Conservation (phyloP, 2,113 vertebrate genomes). For the Thunnus maccoyii region DNA sequence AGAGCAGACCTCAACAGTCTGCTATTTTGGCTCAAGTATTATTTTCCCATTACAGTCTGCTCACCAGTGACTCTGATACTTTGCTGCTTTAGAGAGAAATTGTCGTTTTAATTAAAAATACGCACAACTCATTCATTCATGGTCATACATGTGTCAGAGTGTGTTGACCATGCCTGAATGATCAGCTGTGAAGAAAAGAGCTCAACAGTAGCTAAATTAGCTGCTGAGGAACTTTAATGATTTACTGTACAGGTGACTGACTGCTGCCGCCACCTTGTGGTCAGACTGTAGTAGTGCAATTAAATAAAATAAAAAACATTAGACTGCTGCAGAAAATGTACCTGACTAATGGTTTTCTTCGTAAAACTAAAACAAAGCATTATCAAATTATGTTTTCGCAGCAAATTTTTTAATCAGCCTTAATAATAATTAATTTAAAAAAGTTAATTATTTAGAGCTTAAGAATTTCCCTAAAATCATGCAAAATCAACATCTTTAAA, state of each 20-base stretch:
- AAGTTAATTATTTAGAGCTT: too few species aligned
- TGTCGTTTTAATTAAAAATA: not conserved
- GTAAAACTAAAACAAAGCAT: too few species aligned
- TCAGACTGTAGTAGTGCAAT: not conserved
- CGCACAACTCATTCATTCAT: not conserved
- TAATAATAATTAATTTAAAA: too few species aligned
- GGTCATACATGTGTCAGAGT: too few species aligned
- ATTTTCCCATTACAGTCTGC: not conserved
- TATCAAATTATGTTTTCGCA: too few species aligned
- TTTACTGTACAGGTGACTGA: not conserved
- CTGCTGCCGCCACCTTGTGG: constrained; percentile 54
- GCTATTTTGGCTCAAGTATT: not conserved
- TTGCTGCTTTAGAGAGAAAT: not conserved
- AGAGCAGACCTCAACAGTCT: not conserved
- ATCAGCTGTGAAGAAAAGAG: not conserved
- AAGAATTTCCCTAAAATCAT: too few species aligned
- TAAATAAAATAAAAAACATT: too few species aligned
- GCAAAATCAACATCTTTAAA: too few species aligned
- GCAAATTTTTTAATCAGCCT: too few species aligned
- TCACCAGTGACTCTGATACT: not conserved
- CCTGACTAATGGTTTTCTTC: too few species aligned
- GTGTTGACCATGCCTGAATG: not conserved
- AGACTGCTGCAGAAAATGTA: too few species aligned
- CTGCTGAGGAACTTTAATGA: not conserved
- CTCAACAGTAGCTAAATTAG: not conserved